phyloP scores from a whole-genome alignment of 2,113 vertebrate genomes.

The Amazona vittata region DNA sequence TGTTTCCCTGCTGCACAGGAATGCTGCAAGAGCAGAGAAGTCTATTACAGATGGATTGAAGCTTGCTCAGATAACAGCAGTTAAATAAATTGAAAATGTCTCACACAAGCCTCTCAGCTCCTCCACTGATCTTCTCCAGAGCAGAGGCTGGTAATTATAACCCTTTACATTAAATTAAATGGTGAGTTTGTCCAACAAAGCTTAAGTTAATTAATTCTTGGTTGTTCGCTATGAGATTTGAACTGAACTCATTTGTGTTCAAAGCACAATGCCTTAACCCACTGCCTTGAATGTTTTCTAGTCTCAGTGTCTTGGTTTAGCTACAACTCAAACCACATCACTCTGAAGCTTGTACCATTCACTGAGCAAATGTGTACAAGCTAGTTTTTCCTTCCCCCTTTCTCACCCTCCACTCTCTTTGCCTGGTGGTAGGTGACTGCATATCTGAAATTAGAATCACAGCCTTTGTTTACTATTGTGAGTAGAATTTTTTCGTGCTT shows the following conservation, averaged over 20 bases:
- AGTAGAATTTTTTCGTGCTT: neutral
- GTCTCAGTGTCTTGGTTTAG: neutral
- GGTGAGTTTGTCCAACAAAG: neutral
- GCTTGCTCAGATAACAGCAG: rapidly evolving
- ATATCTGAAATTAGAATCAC: neutral
- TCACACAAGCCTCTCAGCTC: neutral
- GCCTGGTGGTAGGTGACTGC: neutral
- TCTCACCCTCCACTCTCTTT: neutral
- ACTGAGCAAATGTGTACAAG: neutral
- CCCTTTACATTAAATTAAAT: neutral
- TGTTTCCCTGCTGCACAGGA: neutral
- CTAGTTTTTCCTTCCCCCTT: neutral
- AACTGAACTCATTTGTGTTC: neutral
- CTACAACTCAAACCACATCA: neutral
- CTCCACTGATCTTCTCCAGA: neutral
- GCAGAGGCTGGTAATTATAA: neutral
- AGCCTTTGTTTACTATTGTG: neutral
- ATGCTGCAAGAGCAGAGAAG: neutral
- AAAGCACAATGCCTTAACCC: neutral
- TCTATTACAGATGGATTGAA: neutral
- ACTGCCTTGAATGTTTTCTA: neutral
- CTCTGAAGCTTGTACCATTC: neutral
- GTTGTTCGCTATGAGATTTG: neutral
- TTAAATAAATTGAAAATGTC: neutral
- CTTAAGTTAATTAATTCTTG: neutral